Evolutionary conservation across 2,113 vertebrate genomes (phyloP).

Genomic region (Marmota flaviventris): DNA sequence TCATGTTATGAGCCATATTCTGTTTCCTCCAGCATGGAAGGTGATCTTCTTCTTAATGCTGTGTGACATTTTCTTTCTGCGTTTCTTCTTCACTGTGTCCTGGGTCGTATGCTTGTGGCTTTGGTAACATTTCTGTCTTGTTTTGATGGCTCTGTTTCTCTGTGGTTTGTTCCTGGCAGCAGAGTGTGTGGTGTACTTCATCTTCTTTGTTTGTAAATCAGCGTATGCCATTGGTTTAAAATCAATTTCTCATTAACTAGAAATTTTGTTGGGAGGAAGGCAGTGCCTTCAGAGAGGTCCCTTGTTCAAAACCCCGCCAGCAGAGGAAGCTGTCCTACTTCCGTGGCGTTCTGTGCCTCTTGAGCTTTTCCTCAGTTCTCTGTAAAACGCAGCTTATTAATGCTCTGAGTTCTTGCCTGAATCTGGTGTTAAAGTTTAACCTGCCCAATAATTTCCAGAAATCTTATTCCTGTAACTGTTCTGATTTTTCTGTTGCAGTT

Average conservation of each 20-base stretch:
- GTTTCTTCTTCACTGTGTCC: neutral
- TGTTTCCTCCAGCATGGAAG: neutral
- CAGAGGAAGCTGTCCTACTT: neutral
- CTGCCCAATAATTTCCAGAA: conserved; percentile 53
- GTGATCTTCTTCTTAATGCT: neutral
- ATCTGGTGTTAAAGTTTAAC: conserved; percentile 46
- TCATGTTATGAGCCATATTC: neutral
- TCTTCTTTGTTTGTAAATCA: conserved; percentile 62
- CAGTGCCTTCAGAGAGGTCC: neutral
- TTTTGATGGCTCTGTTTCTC: neutral
- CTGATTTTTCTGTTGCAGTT: neutral
- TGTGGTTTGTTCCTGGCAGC: conserved; percentile 43
- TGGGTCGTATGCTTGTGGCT: neutral
- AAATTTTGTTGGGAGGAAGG: conserved; percentile 59
- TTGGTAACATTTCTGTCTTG: conserved; percentile 33
- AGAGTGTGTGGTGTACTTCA: conserved; percentile 36
- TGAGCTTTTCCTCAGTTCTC: conserved; percentile 7
- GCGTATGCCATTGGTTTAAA: conserved; percentile 14
- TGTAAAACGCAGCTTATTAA: neutral
- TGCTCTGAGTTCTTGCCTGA: neutral
- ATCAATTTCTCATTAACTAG: conserved; percentile 66
- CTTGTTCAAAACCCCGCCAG: neutral
- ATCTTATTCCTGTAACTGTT: neutral
- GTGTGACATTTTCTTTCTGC: neutral
- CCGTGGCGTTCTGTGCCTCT: neutral